phyloP scores from a whole-genome alignment of 2,888 invertebrate species.

The Tricholauxania praeusta region DNA sequence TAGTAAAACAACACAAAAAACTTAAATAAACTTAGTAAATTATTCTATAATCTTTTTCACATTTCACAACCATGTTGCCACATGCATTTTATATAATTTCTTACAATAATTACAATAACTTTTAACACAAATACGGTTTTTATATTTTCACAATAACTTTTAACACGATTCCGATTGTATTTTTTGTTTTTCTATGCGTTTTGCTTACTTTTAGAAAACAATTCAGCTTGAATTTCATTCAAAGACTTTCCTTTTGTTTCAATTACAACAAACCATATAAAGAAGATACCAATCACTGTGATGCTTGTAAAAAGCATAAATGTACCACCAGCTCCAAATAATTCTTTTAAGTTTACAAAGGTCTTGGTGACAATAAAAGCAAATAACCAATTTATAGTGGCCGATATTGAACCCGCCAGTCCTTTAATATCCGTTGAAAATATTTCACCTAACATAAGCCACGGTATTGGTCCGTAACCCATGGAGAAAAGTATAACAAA shows the following conservation, averaged over 20 bases:
- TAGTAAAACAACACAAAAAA: no score
- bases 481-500: constrained; percentile 86
- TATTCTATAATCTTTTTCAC: no score
- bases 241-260: constrained; percentile 71
- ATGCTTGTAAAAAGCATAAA: constrained; percentile 82
- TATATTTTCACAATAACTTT: no score
- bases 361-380: constrained; percentile 85
- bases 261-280: constrained; percentile 74
- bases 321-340: constrained; percentile 74
- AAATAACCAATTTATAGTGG: constrained; percentile 85
- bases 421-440: constrained; percentile 84
- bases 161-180: no score
- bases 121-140: no score
- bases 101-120: no score
- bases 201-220: constrained; percentile 38
- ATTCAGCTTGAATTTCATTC: constrained; percentile 62
- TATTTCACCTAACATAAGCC: constrained; percentile 82
- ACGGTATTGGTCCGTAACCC: constrained; percentile 88
- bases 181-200: no score
- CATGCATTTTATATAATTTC: no score
- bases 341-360: constrained; percentile 72
- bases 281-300: constrained; percentile 75
- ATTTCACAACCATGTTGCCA: no score
- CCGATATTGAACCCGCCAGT: constrained; percentile 81
- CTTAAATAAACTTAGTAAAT: no score